Conservation (phyloP, 2,888 invertebrate genomes). For the Diarsia mendica region DNA sequence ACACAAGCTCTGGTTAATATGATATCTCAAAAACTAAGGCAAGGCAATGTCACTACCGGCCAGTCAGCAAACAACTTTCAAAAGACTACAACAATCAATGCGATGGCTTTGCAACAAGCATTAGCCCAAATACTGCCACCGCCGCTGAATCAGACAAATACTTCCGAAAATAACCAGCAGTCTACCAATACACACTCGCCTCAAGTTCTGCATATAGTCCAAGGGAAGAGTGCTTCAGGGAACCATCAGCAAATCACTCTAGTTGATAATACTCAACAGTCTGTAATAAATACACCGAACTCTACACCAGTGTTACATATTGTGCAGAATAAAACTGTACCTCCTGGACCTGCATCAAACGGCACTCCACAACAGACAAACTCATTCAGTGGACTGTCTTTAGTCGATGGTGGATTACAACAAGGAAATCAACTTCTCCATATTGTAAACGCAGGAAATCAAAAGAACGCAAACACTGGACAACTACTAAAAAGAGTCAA, state of each 20-base stretch:
- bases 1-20: slow-evolving; percentile 88
- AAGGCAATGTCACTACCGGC: slow-evolving; percentile 69
- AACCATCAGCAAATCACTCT: slow-evolving; percentile 82
- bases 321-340: slow-evolving; percentile 83
- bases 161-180: slow-evolving; percentile 76
- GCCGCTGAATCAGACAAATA: slow-evolving; percentile 81
- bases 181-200: slow-evolving; percentile 72
- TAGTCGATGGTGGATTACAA: slow-evolving; percentile 85
- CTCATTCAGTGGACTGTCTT: slow-evolving; percentile 83
- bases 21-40: slow-evolving; percentile 87
- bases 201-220: slow-evolving; percentile 87
- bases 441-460: slow-evolving; percentile 86
- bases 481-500: slow-evolving; percentile 88
- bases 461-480: slow-evolving; percentile 80
- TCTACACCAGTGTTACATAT: slow-evolving; percentile 86
- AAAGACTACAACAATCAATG: slow-evolving; percentile 83
- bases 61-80: slow-evolving; percentile 76
- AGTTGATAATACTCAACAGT: slow-evolving; percentile 83
- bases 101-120: slow-evolving; percentile 87
- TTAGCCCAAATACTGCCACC: slow-evolving; percentile 87
- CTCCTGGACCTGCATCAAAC: slow-evolving; percentile 71
- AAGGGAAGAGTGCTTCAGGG: slow-evolving; percentile 84
- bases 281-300: slow-evolving; percentile 82
- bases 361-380: slow-evolving; percentile 77
- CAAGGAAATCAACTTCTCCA: slow-evolving; percentile 88